Evolutionary conservation across 2,113 vertebrate genomes (phyloP).

Genomic region (Mobula birostris): DNA sequence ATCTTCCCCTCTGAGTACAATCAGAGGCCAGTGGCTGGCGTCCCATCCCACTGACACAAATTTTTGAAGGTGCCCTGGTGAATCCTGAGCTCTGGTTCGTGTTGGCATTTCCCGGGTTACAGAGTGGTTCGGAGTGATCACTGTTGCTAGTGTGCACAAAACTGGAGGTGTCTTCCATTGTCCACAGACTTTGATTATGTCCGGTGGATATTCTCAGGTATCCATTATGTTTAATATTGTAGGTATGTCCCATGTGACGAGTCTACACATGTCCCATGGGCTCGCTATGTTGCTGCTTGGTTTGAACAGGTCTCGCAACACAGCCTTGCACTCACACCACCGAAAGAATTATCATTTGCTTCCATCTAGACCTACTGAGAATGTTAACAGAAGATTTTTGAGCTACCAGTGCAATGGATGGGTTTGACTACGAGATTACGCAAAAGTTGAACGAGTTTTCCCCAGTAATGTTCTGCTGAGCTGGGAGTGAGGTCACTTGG

Average conservation of each 20-base stretch:
- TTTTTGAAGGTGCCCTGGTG: neutral
- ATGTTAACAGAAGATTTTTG: neutral
- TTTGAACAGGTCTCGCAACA: neutral
- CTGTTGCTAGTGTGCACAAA: neutral
- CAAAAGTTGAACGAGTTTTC: neutral
- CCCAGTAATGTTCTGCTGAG: neutral
- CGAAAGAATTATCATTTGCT: neutral
- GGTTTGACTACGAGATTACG: neutral
- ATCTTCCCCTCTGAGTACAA: neutral
- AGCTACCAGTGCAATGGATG: neutral
- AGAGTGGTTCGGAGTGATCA: neutral
- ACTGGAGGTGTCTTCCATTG: neutral
- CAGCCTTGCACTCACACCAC: neutral
- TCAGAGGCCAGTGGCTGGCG: neutral
- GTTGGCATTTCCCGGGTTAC: neutral
- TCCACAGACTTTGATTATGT: neutral
- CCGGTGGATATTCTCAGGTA: neutral
- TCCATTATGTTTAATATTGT: neutral
- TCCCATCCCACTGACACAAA: neutral
- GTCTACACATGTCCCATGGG: neutral
- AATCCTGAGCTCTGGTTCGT: neutral
- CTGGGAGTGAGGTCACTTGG: neutral
- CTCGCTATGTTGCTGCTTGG: neutral
- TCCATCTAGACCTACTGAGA: neutral
- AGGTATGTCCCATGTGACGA: neutral